Conservation (phyloP, 2,888 invertebrate genomes). For the Agonopterix heracliana region DNA sequence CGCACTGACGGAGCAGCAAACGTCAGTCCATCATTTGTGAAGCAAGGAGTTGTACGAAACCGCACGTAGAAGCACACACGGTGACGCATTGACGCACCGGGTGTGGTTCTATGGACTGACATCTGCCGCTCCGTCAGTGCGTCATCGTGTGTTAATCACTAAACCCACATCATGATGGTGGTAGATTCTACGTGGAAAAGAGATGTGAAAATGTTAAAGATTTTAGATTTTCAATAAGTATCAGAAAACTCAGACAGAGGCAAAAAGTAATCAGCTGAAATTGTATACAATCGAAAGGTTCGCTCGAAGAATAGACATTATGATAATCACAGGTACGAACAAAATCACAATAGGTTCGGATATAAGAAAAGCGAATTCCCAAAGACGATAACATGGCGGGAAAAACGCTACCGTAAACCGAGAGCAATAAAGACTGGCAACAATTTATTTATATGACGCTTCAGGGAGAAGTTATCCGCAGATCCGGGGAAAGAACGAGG, state of each 20-base stretch:
- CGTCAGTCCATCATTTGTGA: too few relatives aligned
- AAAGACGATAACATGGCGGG: slow-evolving; percentile 57
- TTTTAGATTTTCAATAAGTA: too few relatives aligned
- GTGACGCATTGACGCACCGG: too few relatives aligned
- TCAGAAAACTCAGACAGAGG: not conserved
- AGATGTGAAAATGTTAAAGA: too few relatives aligned
- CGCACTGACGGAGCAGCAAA: too few relatives aligned
- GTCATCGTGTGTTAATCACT: too few relatives aligned
- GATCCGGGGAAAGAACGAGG: slow-evolving; percentile 56
- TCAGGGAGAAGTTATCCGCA: slow-evolving; percentile 68
- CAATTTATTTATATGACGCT: slow-evolving; percentile 76
- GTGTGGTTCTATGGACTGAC: too few relatives aligned
- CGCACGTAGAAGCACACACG: too few relatives aligned
- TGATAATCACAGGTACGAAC: slow-evolving; percentile 57
- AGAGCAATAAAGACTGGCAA: slow-evolving; percentile 70
- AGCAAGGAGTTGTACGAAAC: too few relatives aligned
- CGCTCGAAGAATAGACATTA: slow-evolving; percentile 43
- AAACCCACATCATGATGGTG: too few relatives aligned
- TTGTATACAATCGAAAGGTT: slow-evolving; percentile 25
- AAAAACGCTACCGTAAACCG: slow-evolving; percentile 65
- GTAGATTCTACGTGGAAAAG: too few relatives aligned
- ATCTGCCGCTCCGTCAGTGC: too few relatives aligned
- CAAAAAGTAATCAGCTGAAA: slow-evolving; percentile 26
- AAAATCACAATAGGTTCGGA: slow-evolving; percentile 60
- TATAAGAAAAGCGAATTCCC: slow-evolving; percentile 56